Evolutionary conservation across 2,113 vertebrate genomes (phyloP), one percentile per base, ranked within the genome.

Genomic region (Puma concolor): DNA sequence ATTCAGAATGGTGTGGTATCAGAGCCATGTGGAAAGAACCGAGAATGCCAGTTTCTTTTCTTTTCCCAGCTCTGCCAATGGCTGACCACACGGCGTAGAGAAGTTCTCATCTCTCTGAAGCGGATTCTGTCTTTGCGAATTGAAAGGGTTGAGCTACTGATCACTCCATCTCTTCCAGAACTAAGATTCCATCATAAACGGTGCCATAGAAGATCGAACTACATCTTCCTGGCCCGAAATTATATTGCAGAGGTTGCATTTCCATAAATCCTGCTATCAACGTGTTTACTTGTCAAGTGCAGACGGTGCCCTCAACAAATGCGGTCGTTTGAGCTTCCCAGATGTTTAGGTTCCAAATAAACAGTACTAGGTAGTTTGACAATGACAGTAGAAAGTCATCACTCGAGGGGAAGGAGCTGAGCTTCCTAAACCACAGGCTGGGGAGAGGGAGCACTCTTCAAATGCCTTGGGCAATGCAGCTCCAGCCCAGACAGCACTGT

Each of bases 321-420:
- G 95, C 15, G 74, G 44, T 92, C 69, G 91, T 94, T 97, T 82
- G 92, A 88, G 72, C 66, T 92, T 88, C 92, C 84, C 95, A 96
- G 90, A 94, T 98, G 95, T 97, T 97, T 91, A 93, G 81, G 95
- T 83, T 95, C 38, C 84, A 96, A 92, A 96, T 91, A 94, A 97
- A 96, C 96, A 96, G 74, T 90, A 95, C 95, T 96, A 96, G 83
- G 66, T 77, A 79, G 52, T 72, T 94, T 48, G 44, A 91, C 97
- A 91, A 94, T 96, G 97, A 97, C 76, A 94, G 93, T 82, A 88
- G 57, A 94, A 89, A 95, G 44, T 82, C 80, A 96, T 95, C 77
- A 19, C 81, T 91, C 1, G 0, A 27, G 67, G 60, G 36, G 54
- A 77, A 96, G 87, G 60, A 67, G 84, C 84, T 50, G 66, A 77